These are phyloP conservation scores for Engraulis encrasicolus DNA, from an alignment of 2,113 vertebrate genomes.

Conservation along the genomic window DNA sequence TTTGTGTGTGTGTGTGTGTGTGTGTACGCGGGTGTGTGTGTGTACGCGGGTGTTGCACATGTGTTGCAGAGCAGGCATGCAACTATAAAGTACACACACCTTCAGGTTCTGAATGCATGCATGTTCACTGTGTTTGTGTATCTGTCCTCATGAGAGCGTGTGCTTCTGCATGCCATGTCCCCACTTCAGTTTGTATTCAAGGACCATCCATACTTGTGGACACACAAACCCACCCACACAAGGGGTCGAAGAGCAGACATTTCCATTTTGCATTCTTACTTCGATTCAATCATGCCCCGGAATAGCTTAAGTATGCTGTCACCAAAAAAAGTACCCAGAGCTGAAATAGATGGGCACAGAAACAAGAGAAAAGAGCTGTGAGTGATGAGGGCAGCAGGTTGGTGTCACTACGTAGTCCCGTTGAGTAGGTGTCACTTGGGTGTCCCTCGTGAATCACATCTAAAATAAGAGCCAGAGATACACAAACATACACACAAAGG, in stretches of 20 bases:
- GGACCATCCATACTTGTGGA: background rate
- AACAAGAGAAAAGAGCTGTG: background rate
- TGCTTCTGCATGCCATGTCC: background rate
- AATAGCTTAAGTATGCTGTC: conserved; percentile 33
- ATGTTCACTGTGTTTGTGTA: background rate
- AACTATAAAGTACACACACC: background rate
- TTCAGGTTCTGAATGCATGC: background rate
- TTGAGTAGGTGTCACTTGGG: no score
- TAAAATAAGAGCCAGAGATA: background rate
- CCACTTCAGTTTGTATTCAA: background rate
- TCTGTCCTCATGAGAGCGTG: no score
- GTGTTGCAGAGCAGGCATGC: background rate
- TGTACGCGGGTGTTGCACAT: background rate
- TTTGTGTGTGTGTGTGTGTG: background rate
- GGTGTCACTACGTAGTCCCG: background rate
- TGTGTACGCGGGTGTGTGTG: conserved; percentile 13
- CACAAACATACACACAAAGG: background rate
- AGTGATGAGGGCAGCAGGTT: background rate
- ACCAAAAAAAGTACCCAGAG: conserved; percentile 1
- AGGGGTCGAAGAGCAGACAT: no score
- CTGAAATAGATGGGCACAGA: conserved; percentile 22
- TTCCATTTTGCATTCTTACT: conserved; percentile 34
- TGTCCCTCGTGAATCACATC: no score
- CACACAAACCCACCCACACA: background rate
- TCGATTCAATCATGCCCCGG: conserved; percentile 31